Conservation (phyloP, 2,888 invertebrate species). For the Opisthograptis luteolata region DNA sequence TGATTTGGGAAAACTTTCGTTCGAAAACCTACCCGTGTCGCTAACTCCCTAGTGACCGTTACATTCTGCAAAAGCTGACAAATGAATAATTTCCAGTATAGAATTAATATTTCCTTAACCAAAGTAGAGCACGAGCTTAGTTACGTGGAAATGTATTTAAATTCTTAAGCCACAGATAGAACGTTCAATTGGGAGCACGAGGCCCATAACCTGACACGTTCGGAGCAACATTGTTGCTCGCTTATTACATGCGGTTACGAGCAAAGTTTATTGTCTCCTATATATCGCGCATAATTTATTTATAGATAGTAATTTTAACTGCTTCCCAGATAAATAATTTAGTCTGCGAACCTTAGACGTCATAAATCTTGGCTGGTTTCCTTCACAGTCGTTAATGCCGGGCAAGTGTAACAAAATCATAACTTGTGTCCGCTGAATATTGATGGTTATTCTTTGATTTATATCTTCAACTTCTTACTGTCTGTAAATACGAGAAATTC, state of each 20-base stretch:
- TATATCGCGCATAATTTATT: conserved; percentile 46
- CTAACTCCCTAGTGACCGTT: no score
- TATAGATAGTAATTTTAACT: conserved; percentile 48
- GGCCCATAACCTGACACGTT: conserved; percentile 5
- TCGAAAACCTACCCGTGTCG: no score
- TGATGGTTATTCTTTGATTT: conserved; percentile 14
- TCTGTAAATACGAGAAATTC: neutral
- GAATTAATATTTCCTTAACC: no score
- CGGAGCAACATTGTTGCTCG: conserved; percentile 25
- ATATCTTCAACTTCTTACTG: neutral
- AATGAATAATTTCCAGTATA: no score
- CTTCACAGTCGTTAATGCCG: conserved; percentile 30
- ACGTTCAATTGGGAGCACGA: conserved; percentile 5
- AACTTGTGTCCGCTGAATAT: conserved; percentile 23
- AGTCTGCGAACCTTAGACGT: conserved; percentile 41
- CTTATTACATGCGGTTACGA: conserved; percentile 37
- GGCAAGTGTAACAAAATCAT: conserved; percentile 28
- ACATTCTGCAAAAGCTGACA: no score
- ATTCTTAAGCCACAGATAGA: neutral
- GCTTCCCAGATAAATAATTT: conserved; percentile 53
- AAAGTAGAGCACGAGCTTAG: no score
- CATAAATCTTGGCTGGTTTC: conserved; percentile 49
- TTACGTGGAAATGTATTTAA: neutral
- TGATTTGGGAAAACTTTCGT: no score
- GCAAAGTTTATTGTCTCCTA: conserved; percentile 39